Conservation (phyloP, 1,140 invertebrate genomes). For the Diorhabda elongata region DNA sequence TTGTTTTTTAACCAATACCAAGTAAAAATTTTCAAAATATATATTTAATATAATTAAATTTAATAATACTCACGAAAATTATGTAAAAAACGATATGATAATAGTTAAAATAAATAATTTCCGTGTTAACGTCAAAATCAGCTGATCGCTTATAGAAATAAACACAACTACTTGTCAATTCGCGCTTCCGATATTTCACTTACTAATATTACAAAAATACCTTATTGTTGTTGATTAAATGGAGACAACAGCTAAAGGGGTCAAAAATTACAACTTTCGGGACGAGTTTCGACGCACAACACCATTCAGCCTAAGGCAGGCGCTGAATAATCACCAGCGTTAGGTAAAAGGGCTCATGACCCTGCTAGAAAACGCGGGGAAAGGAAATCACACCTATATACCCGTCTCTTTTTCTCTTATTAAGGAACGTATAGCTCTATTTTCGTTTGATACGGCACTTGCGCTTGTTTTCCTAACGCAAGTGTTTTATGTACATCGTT, state of each 20-base stretch:
- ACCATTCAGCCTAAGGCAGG: conserved; percentile 38
- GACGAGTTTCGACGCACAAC: conserved; percentile 26
- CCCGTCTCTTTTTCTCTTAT: neutral
- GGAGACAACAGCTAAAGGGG: conserved; percentile 31
- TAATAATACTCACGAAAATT: too few species aligned
- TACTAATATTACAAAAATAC: conserved; percentile 15
- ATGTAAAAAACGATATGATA: too few species aligned
- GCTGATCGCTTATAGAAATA: conserved; percentile 9
- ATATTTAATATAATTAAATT: too few species aligned
- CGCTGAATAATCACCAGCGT: conserved; percentile 28
- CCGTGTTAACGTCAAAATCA: conserved; percentile 11
- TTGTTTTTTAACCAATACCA: neutral
- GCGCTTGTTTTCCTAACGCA: neutral
- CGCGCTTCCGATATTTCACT: neutral
- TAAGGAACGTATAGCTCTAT: neutral
- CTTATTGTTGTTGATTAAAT: conserved; percentile 16
- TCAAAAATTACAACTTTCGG: conserved; percentile 32
- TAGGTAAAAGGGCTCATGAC: conserved; percentile 12
- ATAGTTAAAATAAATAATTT: neutral
- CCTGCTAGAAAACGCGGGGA: conserved; percentile 4
- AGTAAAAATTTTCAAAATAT: too few species aligned
- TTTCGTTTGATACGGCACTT: neutral
- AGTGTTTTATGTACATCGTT: neutral
- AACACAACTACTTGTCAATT: neutral
- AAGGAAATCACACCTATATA: neutral